Conservation (phyloP, 2,113 vertebrate genomes). For the Chaetorhynchus papuensis region DNA sequence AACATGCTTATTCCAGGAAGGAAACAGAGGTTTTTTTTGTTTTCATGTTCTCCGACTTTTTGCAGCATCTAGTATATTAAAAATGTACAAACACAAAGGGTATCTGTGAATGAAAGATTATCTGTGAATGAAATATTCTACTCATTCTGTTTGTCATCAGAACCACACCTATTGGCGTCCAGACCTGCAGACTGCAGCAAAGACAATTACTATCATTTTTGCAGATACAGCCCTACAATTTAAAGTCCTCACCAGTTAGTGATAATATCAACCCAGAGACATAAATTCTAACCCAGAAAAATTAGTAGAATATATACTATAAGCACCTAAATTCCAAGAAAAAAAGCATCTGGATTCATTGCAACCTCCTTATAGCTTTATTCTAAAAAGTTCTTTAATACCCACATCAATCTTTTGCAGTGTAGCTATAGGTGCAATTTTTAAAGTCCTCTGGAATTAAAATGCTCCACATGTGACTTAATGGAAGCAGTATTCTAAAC, state of each 20-base stretch:
- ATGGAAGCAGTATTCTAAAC: neutral
- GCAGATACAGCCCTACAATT: neutral
- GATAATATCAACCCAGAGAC: neutral
- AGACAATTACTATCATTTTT: neutral
- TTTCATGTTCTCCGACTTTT: neutral
- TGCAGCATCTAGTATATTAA: neutral
- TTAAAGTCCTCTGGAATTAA: neutral
- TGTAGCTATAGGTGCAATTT: neutral
- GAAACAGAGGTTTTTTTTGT: neutral
- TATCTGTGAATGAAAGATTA: neutral
- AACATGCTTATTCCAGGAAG: neutral
- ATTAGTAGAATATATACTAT: neutral
- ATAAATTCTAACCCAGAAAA: neutral
- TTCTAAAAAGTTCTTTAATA: neutral
- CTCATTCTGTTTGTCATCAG: neutral
- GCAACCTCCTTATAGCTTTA: neutral
- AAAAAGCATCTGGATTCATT: neutral
- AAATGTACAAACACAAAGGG: neutral
- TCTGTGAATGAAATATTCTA: neutral
- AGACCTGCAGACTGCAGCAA: neutral
- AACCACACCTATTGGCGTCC: neutral
- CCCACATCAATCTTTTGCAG: neutral
- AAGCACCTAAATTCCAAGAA: neutral
- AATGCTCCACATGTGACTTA: neutral
- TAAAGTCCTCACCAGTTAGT: neutral